Evolutionary conservation across 2,113 vertebrate genomes (phyloP).

Genomic region (Clarias gariepinus): DNA sequence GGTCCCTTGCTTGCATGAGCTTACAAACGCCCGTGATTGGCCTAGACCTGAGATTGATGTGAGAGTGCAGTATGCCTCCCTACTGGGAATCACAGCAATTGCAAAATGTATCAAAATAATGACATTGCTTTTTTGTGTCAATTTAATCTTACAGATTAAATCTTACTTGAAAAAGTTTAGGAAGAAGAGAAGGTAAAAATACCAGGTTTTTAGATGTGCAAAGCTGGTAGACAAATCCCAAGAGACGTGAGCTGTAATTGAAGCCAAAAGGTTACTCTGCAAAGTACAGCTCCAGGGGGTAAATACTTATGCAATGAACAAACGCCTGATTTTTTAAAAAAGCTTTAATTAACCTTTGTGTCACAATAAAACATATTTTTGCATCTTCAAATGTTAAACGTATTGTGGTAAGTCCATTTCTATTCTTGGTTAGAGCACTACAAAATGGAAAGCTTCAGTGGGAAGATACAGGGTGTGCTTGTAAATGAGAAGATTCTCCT

Average conservation of each 20-base stretch:
- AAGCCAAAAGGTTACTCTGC: neutral
- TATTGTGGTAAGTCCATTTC: neutral
- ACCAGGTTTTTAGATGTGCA: neutral
- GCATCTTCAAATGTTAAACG: neutral
- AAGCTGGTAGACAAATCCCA: neutral
- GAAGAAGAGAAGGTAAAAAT: neutral
- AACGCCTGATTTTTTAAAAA: neutral
- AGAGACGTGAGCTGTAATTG: conserved; percentile 1
- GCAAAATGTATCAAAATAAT: no score
- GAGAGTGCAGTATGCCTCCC: no score
- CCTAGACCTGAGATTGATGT: no score
- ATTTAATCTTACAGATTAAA: neutral
- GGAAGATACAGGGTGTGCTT: neutral
- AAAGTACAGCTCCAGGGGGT: neutral
- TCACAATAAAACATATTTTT: no score
- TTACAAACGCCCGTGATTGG: no score
- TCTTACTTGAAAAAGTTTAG: neutral
- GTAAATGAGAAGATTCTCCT: neutral
- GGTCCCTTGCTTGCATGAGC: no score
- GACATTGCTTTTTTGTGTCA: no score
- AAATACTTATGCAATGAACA: neutral
- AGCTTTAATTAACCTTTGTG: neutral
- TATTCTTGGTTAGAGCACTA: neutral
- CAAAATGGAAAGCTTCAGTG: neutral
- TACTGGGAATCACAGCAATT: no score